A percentile compares a stretch with the other conserved stretches of the same genome.
phyloP scores from a whole-genome alignment of 1,140 invertebrate species.

The Colletes latitarsis region DNA sequence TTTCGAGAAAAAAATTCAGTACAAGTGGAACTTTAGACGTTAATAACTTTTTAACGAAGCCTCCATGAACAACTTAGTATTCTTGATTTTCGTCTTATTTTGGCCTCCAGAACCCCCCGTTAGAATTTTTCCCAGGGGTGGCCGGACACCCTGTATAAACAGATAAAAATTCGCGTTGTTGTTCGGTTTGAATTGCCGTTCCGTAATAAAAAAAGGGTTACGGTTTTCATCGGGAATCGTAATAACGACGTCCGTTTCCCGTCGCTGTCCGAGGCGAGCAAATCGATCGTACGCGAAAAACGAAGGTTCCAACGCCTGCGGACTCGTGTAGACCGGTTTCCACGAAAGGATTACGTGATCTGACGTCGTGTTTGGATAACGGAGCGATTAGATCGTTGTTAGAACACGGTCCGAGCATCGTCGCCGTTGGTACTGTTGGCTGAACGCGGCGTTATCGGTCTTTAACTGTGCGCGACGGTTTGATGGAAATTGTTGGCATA shows the following conservation, averaged over 20 bases:
- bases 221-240: no score
- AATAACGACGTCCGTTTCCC: not conserved
- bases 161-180: no score
- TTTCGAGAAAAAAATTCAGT: no score
- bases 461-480: constrained; percentile 16
- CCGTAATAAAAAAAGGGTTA: no score
- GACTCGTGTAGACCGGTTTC: constrained; percentile 22
- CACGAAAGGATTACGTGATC: constrained; percentile 45
- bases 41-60: no score
- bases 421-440: constrained; percentile 29
- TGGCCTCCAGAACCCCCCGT: no score
- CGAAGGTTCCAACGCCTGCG: not conserved
- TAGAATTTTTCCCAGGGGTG: no score
- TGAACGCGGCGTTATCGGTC: constrained; percentile 34
- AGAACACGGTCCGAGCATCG: constrained; percentile 66
- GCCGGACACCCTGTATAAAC: no score
- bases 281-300: constrained; percentile 3
- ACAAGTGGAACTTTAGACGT: no score
- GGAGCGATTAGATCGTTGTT: constrained; percentile 57
- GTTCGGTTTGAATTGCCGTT: no score
- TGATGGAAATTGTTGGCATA: constrained; percentile 11
- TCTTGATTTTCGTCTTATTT: no score
- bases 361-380: constrained; percentile 30
- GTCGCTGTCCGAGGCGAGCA: not conserved
- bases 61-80: no score